A percentile compares a stretch with the other conserved stretches of the same genome.
Conservation (phyloP, 92 coral and sea anemone species). For the Bergia sp. region DNA sequence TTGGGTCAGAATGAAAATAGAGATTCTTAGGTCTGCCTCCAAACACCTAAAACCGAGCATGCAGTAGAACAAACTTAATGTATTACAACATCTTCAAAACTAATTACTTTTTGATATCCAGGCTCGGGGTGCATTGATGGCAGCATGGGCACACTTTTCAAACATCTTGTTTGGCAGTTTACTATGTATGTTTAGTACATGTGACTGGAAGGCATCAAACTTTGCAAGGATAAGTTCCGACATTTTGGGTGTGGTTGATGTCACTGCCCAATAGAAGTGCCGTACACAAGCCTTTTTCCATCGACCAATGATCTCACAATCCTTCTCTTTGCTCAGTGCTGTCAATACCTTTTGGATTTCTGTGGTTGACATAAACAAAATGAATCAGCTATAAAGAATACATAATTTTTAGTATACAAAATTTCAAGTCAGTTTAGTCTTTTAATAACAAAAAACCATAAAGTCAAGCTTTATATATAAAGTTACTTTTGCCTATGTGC, state of each 20-base stretch:
- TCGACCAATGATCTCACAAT: constrained; percentile 32
- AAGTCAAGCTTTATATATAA: too few species aligned
- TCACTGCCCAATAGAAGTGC: constrained; percentile 29
- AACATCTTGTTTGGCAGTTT: constrained; percentile 22
- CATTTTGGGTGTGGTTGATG: constrained; percentile 25
- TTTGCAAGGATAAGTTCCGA: too few species aligned
- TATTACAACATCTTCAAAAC: neutral
- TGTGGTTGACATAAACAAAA: constrained; percentile 6
- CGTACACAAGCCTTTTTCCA: constrained; percentile 48
- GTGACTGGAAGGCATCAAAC: too few species aligned
- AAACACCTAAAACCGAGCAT: neutral
- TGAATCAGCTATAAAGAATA: neutral
- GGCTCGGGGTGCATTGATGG: neutral
- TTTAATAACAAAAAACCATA: too few species aligned
- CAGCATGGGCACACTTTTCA: constrained; percentile 12
- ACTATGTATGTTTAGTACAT: constrained; percentile 6
- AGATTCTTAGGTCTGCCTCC: neutral
- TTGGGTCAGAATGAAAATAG: neutral
- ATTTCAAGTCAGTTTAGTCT: too few species aligned
- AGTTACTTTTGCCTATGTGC: constrained; percentile 51
- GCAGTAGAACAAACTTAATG: neutral
- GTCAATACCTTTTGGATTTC: constrained; percentile 42
- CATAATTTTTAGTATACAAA: too few species aligned
- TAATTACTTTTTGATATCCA: constrained; percentile 19
- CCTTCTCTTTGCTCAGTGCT: constrained; percentile 25